Percentiles rank a stretch among this genome's conserved stretches.
These are phyloP conservation scores for Aeoliscus strigatus DNA, from an alignment of 2,797 vertebrate genomes.

Conservation along the genomic window DNA sequence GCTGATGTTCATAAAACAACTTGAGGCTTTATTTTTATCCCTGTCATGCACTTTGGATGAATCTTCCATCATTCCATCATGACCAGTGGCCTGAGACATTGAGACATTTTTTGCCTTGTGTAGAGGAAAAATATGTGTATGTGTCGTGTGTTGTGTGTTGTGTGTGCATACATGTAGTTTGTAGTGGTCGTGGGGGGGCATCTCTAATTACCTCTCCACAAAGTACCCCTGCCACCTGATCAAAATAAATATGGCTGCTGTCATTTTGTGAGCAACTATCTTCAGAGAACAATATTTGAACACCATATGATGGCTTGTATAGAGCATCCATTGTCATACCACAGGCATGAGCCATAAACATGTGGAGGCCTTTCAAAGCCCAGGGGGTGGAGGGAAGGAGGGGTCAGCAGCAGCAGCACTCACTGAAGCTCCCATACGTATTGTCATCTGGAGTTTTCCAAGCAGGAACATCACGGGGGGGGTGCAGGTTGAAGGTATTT, in stretches of 20 bases:
- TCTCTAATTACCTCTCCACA: constrained; percentile 75
- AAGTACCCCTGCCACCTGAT: constrained; percentile 71
- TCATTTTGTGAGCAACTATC: constrained; percentile 80
- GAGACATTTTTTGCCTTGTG: constrained; percentile 42
- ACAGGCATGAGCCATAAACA: constrained; percentile 81
- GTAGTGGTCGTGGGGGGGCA: constrained; percentile 6
- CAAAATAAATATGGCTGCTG: constrained; percentile 80
- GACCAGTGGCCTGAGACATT: constrained; percentile 57
- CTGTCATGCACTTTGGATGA: constrained; percentile 48
- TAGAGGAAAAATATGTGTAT: constrained; percentile 3
- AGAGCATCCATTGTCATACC: constrained; percentile 81
- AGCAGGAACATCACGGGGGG: constrained; percentile 63
- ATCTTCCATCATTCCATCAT: constrained; percentile 67
- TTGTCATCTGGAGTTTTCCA: constrained; percentile 72
- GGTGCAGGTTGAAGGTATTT: constrained; percentile 32
- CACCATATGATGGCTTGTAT: constrained; percentile 75
- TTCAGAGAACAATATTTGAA: constrained; percentile 77
- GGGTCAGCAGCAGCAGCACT: constrained; percentile 43
- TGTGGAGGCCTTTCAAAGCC: constrained; percentile 75
- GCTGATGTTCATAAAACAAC: constrained; percentile 36
- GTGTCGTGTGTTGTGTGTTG: too few species aligned
- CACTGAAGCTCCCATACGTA: constrained; percentile 58
- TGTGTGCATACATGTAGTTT: too few species aligned
- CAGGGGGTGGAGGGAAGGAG: constrained; percentile 48
- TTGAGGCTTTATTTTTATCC: constrained; percentile 42